Base-by-base conservation (phyloP, 2,113 vertebrate genomes). In the Cygnus buccinator region DNA sequence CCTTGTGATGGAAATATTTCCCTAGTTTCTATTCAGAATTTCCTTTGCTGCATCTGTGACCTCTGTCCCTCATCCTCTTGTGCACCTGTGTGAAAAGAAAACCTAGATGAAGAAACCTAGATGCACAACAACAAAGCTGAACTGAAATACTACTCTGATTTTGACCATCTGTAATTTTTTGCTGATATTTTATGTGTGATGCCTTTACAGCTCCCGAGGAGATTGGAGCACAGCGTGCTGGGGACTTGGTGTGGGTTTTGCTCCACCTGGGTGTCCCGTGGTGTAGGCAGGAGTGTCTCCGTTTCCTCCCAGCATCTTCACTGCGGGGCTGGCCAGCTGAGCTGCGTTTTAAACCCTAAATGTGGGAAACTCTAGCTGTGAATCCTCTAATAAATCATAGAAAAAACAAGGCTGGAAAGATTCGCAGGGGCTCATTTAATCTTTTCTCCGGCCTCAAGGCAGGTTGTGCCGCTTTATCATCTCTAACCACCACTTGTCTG, bases 361-460 rank as follows among this genome's bases (percentile, higher is more conserved):
- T 35, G 33, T 50, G 61, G 55, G 73, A 87, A 87, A 39, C 46
- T 67, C 31, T n/a, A 92, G 46, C 65, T 92, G 41, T 11, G 29
- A 91, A 67, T 87, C 29, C 52, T 83, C 50, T 84, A 89, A 72
- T 89, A 93, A 82, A 91, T 94, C 70, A 65, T 35, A 75, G 77
- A 39, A 75, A 75, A 83, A 92, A 70, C 41, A 37, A 26, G 65
- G n/a, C 28, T 90, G 62, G 91, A 87, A 94, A 68, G 41, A 93
- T 70, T 87, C 72, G 55, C 57, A 58, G 46, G 29, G 46, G 55
- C 61, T 93, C 43, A 33, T 89, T 97, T 91, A 95, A 87, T 87
- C 86, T 96, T 87, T 91, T 55, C 39, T 89, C 29, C 80, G 75
- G 77, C 84, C 66, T 94, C 70, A 82, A 92, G 95, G 91, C 65